Evolutionary conservation across 2,797 vertebrate species (phyloP), one percentile per base, ranked within the genome.

Genomic region (Molossus alvarezi): DNA sequence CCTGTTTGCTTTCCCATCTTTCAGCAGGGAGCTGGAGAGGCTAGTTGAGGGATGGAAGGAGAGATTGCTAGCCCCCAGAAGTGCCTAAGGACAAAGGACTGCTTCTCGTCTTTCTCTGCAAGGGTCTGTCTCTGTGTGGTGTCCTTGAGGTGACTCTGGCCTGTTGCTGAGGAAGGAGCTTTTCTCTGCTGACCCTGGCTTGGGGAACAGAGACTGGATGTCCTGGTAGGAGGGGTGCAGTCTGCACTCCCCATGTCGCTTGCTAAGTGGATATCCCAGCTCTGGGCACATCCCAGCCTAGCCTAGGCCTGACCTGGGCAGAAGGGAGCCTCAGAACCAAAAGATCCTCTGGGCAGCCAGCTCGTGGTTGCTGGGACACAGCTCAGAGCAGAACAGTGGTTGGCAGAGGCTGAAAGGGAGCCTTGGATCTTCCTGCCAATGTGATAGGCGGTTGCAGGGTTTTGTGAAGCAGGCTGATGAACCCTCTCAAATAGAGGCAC

Each of bases 391-490:
- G n/a, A 60, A 82, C 84, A 82, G 95, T 96, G 88, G 89, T 75
- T 97, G 90, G 98, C 94, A 57, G 91, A 71, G 84, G 21, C 69
- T 87, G 84, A 75, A 93, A 97, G 37, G 88, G 95, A 94, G 53
- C 85, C 64, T 96, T 1, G 17, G 76, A 62, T 96, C 72, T 96
- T 96, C 87, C 96, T 97, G 92, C 95, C 96, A 97, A 27, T 20
- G 53, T 57, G 94, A 88, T 97, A 96, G 95, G 96, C 69, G 1
- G 77, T 97, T 97, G 90, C 88, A 96, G 95, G 95, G 1, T 6
- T 77, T 97, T 98, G 96, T 98, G 97, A 98, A 98, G 97, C 94
- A 86, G 98, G 98, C 98, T 99, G 98, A 98, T 98, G 98, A 98
- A 98, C 98, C 98, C 98, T 98, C 98, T 98, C 98, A 98, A 98